Conservation (phyloP, 2,888 invertebrate species). For the Tuberolachnus salignus region DNA sequence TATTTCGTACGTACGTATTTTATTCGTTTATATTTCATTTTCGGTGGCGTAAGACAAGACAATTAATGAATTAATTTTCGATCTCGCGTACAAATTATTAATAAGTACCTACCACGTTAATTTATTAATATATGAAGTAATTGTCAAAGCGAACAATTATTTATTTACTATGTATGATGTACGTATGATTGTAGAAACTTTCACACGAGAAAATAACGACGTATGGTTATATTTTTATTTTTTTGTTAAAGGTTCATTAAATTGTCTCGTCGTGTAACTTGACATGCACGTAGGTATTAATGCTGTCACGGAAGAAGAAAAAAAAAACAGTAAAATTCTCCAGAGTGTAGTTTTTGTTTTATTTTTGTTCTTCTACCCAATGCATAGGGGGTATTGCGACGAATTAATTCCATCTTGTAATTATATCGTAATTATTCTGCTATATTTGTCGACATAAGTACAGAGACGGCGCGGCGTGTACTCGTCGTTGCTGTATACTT, state of each 20-base stretch:
- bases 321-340: too few relatives aligned
- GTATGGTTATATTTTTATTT: neutral
- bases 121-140: too few relatives aligned
- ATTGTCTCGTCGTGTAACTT: conserved; percentile 27
- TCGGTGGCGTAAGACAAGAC: too few relatives aligned
- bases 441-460: neutral
- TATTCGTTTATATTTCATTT: too few relatives aligned
- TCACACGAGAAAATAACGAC: conserved; percentile 37
- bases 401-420: conserved; percentile 12
- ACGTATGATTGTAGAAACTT: neutral
- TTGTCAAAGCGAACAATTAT: too few relatives aligned
- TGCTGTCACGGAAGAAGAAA: neutral
- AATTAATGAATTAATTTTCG: too few relatives aligned
- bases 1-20: too few relatives aligned
- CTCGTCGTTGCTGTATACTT: neutral
- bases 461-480: neutral
- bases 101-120: too few relatives aligned
- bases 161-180: too few relatives aligned
- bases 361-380: neutral
- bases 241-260: conserved; percentile 8
- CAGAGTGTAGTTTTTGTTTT: neutral
- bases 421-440: neutral
- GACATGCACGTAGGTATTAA: conserved; percentile 7
- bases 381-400: neutral
- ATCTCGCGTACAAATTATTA: too few relatives aligned